These are phyloP conservation scores for Hypothenemus hampei DNA, from an alignment of 1,140 invertebrate genomes.

Conservation along the genomic window DNA sequence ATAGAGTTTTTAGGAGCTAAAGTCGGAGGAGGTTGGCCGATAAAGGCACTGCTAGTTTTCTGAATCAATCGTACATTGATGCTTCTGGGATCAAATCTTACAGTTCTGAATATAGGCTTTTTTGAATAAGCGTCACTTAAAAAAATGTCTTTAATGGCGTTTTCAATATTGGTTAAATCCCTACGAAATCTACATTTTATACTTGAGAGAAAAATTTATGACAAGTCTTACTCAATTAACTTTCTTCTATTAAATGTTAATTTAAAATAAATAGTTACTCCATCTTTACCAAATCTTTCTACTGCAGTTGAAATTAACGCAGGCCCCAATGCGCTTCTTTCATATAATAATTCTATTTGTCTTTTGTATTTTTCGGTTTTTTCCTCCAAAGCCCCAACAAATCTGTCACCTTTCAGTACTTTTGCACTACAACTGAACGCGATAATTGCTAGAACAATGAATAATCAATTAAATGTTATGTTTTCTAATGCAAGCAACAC, in stretches of 20 bases:
- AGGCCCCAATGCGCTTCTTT: slow-evolving; percentile 54
- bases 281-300: slow-evolving; percentile 63
- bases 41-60: slow-evolving; percentile 48
- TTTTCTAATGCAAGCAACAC: not conserved
- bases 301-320: slow-evolving; percentile 60
- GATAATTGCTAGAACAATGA: slow-evolving; percentile 55
- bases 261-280: slow-evolving; percentile 69
- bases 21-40: slow-evolving; percentile 37
- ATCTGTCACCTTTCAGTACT: slow-evolving; percentile 62
- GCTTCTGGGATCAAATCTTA: slow-evolving; percentile 61
- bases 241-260: slow-evolving; percentile 68
- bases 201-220: not conserved
- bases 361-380: slow-evolving; percentile 58
- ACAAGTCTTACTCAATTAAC: slow-evolving; percentile 55
- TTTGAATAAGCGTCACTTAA: slow-evolving; percentile 61
- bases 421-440: slow-evolving; percentile 64
- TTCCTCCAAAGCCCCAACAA: slow-evolving; percentile 53
- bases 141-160: slow-evolving; percentile 60
- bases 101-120: slow-evolving; percentile 59
- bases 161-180: slow-evolving; percentile 60
- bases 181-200: slow-evolving; percentile 43
- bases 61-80: slow-evolving; percentile 58
- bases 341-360: slow-evolving; percentile 47
- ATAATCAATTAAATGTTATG: not conserved
- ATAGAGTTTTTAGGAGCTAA: slow-evolving; percentile 24